Conservation (phyloP, 2,888 invertebrate species). For the Megalurothrips usitatus region DNA sequence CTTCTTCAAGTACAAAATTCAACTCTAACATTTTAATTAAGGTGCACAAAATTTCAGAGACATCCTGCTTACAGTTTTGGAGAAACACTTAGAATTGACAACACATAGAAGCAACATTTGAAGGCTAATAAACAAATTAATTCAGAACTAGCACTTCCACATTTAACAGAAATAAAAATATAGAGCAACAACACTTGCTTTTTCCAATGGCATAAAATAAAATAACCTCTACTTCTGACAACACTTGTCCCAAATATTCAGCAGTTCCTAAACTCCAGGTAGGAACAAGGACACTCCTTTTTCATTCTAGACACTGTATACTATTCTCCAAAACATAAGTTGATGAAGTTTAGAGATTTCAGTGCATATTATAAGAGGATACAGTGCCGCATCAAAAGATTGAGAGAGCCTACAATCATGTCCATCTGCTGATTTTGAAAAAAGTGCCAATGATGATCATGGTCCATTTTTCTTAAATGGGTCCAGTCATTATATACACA, state of each 20-base stretch:
- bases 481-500: constrained; percentile 20
- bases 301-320: no score
- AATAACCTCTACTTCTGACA: neutral
- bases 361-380: neutral
- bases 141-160: neutral
- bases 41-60: neutral
- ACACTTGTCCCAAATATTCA: neutral
- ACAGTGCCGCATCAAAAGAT: neutral
- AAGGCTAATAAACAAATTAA: neutral
- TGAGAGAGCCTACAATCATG: constrained; percentile 14
- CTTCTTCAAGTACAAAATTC: no score
- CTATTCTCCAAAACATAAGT: no score
- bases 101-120: neutral
- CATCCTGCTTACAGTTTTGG: neutral
- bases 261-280: no score
- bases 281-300: no score
- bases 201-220: constrained; percentile 19
- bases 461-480: neutral
- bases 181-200: constrained; percentile 9
- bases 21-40: neutral
- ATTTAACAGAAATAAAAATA: constrained; percentile 21
- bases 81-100: neutral
- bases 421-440: neutral
- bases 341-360: no score
- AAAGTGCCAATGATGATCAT: neutral